Evolutionary conservation across 2,797 vertebrate genomes (phyloP), one percentile per base, ranked within the genome.

Genomic region (Enteromius radiatus): DNA sequence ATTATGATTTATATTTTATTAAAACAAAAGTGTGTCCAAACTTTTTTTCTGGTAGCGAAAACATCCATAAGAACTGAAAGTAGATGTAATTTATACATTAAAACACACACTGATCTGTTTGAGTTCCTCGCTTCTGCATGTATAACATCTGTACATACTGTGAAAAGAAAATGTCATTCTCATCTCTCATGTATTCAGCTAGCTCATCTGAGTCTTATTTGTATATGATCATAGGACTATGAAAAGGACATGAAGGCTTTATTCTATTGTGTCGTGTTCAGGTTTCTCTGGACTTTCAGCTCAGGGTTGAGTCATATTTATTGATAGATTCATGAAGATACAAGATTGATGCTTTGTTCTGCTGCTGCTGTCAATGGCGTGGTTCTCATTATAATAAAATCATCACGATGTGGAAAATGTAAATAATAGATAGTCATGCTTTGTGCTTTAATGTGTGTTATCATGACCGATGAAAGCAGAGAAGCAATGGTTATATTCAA

Each of bases 81-180:
- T 38, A 56, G 17, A 36, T 38, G 7, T 38, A 2, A 8, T 33
- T 41, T 45, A 23, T 59, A 28, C 41, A 28, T 83, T 80, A 26
- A 52, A 43, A 26, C 17, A 26, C 17, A 26, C 12, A 67, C 45
- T 36, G 21, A 54, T 81, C n/a, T n/a, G n/a, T n/a, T n/a, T n/a
- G n/a, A n/a, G n/a, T n/a, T n/a, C n/a, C n/a, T n/a, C n/a, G n/a
- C n/a, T n/a, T 85, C 84, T 90, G 89, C 82, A 56, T 47, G 91
- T 91, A 93, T 91, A 31, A 91, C 67, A 86, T 93, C 84, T 94
- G 92, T 95, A 94, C 91, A 93, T 93, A 93, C 69, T 85, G 78
- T 68, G 61, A 54, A 38, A 52, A 82, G 21, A 38, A 54, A 49
- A 26, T 5, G 4, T 64, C 73, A 69, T 83, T 43, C 59, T 80